Evolutionary conservation across 2,113 vertebrate species (phyloP).

Genomic region (Pleuronectes platessa): DNA sequence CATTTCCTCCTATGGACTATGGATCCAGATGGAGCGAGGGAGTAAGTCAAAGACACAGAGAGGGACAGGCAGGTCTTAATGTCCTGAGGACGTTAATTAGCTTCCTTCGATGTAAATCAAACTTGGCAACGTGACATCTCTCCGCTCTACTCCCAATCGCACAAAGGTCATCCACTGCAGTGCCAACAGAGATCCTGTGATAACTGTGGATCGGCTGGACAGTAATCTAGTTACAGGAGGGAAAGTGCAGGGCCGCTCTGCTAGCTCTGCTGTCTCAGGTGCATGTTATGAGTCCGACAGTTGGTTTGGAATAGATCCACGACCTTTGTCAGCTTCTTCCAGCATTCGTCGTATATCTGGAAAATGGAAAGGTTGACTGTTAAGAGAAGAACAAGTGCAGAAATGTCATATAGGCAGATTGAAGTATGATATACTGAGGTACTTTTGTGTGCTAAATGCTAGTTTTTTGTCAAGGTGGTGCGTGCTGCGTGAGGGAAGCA

Average conservation of each 20-base stretch:
- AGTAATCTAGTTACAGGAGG: constrained; percentile 43
- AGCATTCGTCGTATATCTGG: background rate
- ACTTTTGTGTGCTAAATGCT: too few species aligned
- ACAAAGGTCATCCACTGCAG: constrained; percentile 55
- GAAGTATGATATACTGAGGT: background rate
- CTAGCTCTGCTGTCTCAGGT: constrained; percentile 10
- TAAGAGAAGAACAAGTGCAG: background rate
- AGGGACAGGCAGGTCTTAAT: constrained; percentile 38
- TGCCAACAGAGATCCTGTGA: constrained; percentile 56
- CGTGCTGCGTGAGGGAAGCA: too few species aligned
- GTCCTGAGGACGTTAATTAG: constrained; percentile 64
- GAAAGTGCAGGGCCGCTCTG: constrained; percentile 11
- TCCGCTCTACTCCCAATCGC: constrained; percentile 27
- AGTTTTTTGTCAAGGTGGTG: too few species aligned
- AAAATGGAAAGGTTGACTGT: background rate
- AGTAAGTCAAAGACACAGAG: constrained; percentile 38
- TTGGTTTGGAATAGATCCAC: background rate
- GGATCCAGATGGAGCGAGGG: constrained; percentile 1
- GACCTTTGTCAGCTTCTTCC: constrained; percentile 2
- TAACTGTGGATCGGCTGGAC: constrained; percentile 34
- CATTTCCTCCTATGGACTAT: background rate
- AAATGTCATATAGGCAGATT: background rate
- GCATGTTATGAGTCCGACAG: background rate
- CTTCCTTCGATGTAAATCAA: constrained; percentile 66
- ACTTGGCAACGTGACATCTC: constrained; percentile 50